Conservation (phyloP, 2,888 invertebrate genomes). For the Cheilosia vulpina region DNA sequence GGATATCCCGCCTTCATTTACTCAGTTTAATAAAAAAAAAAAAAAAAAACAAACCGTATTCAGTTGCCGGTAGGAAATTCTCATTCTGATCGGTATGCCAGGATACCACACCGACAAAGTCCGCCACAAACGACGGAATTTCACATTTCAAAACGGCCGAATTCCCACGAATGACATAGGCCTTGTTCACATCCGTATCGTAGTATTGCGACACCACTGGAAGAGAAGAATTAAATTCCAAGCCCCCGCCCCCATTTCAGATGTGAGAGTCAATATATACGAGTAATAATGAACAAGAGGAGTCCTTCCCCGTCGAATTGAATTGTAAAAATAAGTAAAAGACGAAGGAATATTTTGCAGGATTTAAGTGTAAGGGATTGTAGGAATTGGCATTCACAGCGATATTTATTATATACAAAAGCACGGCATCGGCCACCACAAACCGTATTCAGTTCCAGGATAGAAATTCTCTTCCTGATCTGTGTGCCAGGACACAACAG, state of each 20-base stretch:
- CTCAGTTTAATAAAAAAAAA: conserved; percentile 1
- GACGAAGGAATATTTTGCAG: conserved; percentile 12
- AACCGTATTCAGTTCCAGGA: conserved; percentile 83
- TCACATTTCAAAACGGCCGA: conserved; percentile 94
- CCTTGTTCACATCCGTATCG: conserved; percentile 95
- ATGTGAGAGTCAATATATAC: neutral
- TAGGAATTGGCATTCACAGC: conserved; percentile 67
- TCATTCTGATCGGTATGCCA: conserved; percentile 90
- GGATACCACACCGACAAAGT: conserved; percentile 93
- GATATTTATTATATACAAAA: conserved; percentile 65
- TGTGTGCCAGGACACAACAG: conserved; percentile 93
- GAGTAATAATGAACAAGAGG: neutral
- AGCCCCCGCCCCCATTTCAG: neutral
- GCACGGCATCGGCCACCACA: conserved; percentile 76
- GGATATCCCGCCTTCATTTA: conserved; percentile 48
- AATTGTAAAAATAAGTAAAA: conserved; percentile 2
- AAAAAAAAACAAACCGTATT: conserved; percentile 82
- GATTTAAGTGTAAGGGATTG: conserved; percentile 27
- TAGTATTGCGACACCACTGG: conserved; percentile 95
- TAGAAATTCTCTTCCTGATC: conserved; percentile 85
- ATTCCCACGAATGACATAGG: conserved; percentile 94
- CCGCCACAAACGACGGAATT: conserved; percentile 96
- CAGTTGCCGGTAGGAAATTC: conserved; percentile 82
- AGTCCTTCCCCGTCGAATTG: neutral
- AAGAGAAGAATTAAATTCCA: conserved; percentile 9